These are phyloP conservation scores for Leptonema lineaticorne DNA, from an alignment of 1,140 invertebrate genomes.

Conservation along the genomic window DNA sequence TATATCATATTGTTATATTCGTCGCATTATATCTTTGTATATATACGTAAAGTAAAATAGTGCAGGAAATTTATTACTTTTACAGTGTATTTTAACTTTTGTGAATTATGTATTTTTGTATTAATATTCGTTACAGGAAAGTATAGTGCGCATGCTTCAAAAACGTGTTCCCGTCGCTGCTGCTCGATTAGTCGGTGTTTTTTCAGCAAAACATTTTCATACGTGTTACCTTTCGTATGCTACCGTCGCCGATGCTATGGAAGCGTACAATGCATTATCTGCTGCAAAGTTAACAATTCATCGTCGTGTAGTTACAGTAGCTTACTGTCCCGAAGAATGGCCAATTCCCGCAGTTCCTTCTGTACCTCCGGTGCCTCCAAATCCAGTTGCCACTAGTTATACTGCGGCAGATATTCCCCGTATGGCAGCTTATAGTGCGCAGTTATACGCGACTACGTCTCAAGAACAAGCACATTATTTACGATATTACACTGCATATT, in stretches of 20 bases:
- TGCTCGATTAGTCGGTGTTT: slow-evolving; percentile 45
- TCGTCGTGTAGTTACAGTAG: slow-evolving; percentile 16
- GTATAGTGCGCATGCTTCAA: slow-evolving; percentile 44
- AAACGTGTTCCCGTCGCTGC: slow-evolving; percentile 55
- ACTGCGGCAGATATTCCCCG: slow-evolving; percentile 70
- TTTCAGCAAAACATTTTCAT: neutral
- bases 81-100: no score
- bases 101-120: neutral
- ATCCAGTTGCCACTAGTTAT: slow-evolving; percentile 44
- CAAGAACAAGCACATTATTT: slow-evolving; percentile 73
- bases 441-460: slow-evolving; percentile 72
- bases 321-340: slow-evolving; percentile 18
- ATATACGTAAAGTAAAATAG: no score
- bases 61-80: no score
- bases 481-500: slow-evolving; percentile 81
- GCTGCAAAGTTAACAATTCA: slow-evolving; percentile 4
- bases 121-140: slow-evolving; percentile 43
- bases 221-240: slow-evolving; percentile 9
- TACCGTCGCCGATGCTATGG: slow-evolving; percentile 21
- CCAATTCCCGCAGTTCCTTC: neutral
- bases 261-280: slow-evolving; percentile 13
- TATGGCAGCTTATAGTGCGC: slow-evolving; percentile 77
- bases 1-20: no score
- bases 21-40: no score
- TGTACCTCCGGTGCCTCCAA: slow-evolving; percentile 44